Percentiles rank a stretch among this genome's conserved stretches.
Evolutionary conservation across 2,888 invertebrate species (phyloP).

Genomic region (Lasiommata megera): DNA sequence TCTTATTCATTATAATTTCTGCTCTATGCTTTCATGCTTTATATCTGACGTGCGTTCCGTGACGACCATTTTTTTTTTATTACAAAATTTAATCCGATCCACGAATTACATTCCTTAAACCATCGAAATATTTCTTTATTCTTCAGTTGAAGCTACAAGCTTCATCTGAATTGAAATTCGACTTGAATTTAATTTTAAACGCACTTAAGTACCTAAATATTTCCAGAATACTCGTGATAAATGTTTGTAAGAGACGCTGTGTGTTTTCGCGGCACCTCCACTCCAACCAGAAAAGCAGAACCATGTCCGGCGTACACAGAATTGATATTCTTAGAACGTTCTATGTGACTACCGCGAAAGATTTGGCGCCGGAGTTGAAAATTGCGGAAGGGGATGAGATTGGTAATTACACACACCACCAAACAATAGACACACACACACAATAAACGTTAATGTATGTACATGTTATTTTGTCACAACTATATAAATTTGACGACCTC

Average conservation of each 20-base stretch:
- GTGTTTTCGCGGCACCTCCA: conserved; percentile 87
- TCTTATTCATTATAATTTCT: no score
- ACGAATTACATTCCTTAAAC: background rate
- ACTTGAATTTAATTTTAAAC: no score
- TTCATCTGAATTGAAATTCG: background rate
- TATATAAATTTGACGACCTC: no score
- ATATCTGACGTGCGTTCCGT: no score
- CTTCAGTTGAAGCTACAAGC: no score
- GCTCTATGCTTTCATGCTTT: no score
- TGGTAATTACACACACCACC: no score
- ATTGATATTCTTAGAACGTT: conserved; percentile 88
- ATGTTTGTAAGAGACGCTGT: conserved; percentile 84
- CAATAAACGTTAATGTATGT: no score
- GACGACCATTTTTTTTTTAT: background rate
- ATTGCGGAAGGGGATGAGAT: conserved; percentile 39
- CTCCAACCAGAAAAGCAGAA: conserved; percentile 76
- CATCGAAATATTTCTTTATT: no score
- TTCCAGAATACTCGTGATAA: conserved; percentile 84
- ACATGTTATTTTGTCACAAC: no score
- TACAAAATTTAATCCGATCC: background rate
- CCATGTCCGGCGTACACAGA: conserved; percentile 84
- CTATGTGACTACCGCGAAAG: conserved; percentile 85
- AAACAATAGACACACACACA: no score
- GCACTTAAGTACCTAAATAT: no score
- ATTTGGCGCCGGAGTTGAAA: conserved; percentile 58